phyloP scores from a whole-genome alignment of 2,113 vertebrate species.

The Nipponia nippon region DNA sequence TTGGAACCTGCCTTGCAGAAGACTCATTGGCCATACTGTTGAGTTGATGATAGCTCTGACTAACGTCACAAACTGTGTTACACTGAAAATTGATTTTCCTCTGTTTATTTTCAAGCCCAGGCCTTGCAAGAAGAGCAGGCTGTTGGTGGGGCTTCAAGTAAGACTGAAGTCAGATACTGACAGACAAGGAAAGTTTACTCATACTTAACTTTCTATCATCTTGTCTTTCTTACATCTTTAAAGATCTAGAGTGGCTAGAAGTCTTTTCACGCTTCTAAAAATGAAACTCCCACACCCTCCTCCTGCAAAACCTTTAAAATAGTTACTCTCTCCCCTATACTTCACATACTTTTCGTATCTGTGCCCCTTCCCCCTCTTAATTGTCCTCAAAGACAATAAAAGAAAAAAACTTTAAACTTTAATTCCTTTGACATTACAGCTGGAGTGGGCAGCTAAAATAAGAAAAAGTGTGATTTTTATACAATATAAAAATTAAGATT shows the following conservation, averaged over 20 bases:
- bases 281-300: background rate
- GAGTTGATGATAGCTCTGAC: background rate
- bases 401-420: background rate
- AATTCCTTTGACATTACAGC: background rate
- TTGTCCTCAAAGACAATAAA: background rate
- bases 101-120: background rate
- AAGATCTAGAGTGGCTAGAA: background rate
- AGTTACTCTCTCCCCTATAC: background rate
- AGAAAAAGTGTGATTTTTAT: background rate
- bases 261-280: background rate
- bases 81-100: background rate
- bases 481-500: background rate
- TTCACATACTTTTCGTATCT: background rate
- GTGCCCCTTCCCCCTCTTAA: background rate
- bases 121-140: background rate
- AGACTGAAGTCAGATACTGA: background rate
- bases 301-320: constrained; percentile 7
- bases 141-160: background rate
- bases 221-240: background rate
- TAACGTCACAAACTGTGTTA: background rate
- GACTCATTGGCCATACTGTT: background rate
- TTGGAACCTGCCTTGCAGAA: background rate
- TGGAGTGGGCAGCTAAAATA: background rate
- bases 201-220: background rate
- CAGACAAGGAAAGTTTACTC: background rate